phyloP scores from a whole-genome alignment of 2,113 vertebrate species.

The Pitta sordida region DNA sequence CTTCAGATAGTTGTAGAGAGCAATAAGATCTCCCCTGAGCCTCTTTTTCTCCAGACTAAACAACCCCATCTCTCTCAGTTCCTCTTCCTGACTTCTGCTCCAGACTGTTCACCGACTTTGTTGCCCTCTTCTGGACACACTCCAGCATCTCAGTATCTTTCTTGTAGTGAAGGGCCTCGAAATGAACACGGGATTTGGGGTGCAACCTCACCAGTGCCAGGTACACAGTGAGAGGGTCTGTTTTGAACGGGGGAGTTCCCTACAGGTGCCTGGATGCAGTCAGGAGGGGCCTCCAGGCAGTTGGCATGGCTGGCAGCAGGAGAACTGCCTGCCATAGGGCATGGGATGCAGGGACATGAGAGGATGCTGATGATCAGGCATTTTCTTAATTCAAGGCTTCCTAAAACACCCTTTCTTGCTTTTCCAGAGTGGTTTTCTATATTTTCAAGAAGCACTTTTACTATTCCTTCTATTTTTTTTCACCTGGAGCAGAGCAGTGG shows the following conservation, averaged over 20 bases:
- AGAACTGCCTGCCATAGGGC: background rate
- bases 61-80: background rate
- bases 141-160: background rate
- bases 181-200: background rate
- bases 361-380: background rate
- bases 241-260: too few species aligned
- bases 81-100: background rate
- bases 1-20: background rate
- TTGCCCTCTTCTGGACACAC: background rate
- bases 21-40: too few species aligned
- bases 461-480: background rate
- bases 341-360: background rate
- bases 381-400: background rate
- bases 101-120: background rate
- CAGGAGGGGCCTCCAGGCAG: background rate
- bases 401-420: background rate
- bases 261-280: background rate
- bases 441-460: background rate
- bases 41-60: background rate
- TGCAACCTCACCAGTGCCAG: background rate
- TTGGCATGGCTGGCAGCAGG: background rate
- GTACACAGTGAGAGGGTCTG: background rate
- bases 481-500: background rate
- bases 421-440: background rate
- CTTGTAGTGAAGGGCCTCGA: background rate